phyloP scores from a whole-genome alignment of 2,888 invertebrate species.

The Tuberolachnus salignus region DNA sequence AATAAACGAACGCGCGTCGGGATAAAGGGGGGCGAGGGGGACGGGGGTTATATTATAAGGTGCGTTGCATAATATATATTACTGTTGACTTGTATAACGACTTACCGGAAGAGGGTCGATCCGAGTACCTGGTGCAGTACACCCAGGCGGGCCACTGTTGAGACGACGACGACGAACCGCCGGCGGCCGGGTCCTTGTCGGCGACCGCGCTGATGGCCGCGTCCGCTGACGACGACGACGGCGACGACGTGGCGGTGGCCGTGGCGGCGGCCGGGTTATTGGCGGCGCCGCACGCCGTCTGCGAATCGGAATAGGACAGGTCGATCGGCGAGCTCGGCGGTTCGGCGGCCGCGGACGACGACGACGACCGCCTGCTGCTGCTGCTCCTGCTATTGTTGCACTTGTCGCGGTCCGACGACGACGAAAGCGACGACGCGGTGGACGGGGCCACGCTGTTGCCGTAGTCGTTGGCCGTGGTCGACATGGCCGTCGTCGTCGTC shows the following conservation, averaged over 20 bases:
- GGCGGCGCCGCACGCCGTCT: constrained; percentile 56
- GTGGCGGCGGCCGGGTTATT: constrained; percentile 60
- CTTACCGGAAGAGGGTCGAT: constrained; percentile 86
- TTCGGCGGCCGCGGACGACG: constrained; percentile 4
- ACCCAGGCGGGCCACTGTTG: constrained; percentile 93
- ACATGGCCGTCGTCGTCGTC: not conserved
- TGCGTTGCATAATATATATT: not conserved
- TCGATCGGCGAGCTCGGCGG: constrained; percentile 47
- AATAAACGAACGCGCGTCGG: not conserved
- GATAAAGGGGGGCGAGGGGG: not conserved
- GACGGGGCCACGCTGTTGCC: not conserved
- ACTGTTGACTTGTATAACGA: constrained; percentile 57
- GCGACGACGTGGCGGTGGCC: constrained; percentile 60
- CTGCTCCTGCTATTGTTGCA: constrained; percentile 16
- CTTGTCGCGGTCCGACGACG: constrained; percentile 23
- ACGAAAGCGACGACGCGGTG: not conserved
- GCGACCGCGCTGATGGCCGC: constrained; percentile 59
- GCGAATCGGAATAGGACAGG: constrained; percentile 33
- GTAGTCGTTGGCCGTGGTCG: not conserved
- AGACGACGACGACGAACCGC: constrained; percentile 13
- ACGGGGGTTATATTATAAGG: not conserved
- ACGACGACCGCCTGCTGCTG: constrained; percentile 37
- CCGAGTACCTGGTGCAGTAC: constrained; percentile 93
- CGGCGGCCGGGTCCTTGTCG: constrained; percentile 58
- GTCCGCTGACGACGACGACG: constrained; percentile 27